Base-by-base conservation (phyloP, 2,113 vertebrate species). In the Siniperca chuatsi region DNA sequence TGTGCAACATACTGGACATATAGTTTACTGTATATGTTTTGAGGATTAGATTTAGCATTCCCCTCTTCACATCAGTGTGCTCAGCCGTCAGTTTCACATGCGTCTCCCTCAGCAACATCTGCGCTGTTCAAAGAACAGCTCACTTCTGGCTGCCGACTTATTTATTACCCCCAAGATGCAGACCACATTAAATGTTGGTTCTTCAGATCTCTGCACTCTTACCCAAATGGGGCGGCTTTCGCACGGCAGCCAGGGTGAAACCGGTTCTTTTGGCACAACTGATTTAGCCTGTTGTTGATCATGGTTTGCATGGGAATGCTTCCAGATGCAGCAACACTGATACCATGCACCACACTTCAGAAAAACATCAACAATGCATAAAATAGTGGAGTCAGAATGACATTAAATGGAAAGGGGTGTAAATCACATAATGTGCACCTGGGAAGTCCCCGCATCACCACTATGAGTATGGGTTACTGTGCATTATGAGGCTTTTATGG, bases 141-240 rank as follows among this genome's bases (percentile, higher is more conserved):
- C 42, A 72, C 81, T 88, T 75, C 70, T 81, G 75, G 33, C 55
- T 78, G 89, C 74, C 20, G 21, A 78, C 77, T 87, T 72, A 91
- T 92, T 93, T 90, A 92, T 82, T 71, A 79, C 75, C 62, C 74
- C 54, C 18, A 70, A 72, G 69, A 90, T 85, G 82, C 78, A 77
- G 76, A 90, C 93, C 89, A 88, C 93, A 92, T 87, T 89, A 88
- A 94, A 91, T 80, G 85, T 37, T 79, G 64, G 81, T 66, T 86
- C 84, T 79, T 93, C 50, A 91, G 87, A 92, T 87, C 92, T 87
- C 87, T 79, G 83, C 75, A 70, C 80, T 87, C 68, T 81, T 75
- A 46, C 60, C 80, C 88, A 89, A 89, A 88, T 91, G 92, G 75
- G 83, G 65, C 0, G 70, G 64, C 65, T 86, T 90, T 85, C 64